These are phyloP conservation scores for Esox niger DNA, from an alignment of 2,113 vertebrate species.

Conservation along the genomic window DNA sequence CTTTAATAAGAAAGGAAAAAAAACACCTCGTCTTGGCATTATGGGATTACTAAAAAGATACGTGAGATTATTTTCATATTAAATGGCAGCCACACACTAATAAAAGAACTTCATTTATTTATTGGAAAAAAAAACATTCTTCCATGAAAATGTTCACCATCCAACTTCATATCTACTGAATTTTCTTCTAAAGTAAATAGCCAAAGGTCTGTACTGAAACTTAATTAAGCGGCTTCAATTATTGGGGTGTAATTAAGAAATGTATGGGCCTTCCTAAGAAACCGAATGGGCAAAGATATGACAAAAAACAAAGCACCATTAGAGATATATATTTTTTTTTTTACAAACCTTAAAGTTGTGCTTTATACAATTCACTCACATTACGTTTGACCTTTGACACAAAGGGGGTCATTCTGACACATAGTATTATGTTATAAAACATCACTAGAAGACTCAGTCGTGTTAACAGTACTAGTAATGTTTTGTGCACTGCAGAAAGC, in stretches of 20 bases:
- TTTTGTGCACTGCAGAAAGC: not conserved
- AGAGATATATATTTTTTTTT: not conserved
- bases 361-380: not conserved
- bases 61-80: too few species aligned
- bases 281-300: not conserved
- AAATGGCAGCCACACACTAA: too few species aligned
- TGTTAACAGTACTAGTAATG: constrained; percentile 4
- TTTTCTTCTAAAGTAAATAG: too few species aligned
- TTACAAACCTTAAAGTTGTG: not conserved
- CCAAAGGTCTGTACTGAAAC: too few species aligned
- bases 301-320: not conserved
- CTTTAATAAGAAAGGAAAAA: too few species aligned
- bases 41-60: too few species aligned
- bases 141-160: too few species aligned
- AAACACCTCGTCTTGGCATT: too few species aligned
- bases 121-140: too few species aligned
- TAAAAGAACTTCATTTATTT: too few species aligned
- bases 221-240: not conserved
- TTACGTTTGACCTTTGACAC: not conserved
- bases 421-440: constrained; percentile 15
- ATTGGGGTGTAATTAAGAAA: not conserved
- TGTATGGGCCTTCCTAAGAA: not conserved
- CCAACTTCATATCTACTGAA: too few species aligned
- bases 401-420: constrained; percentile 8
- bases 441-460: constrained; percentile 48